phyloP scores from a whole-genome alignment of 2,797 vertebrate genomes.

The Alosa sapidissima region DNA sequence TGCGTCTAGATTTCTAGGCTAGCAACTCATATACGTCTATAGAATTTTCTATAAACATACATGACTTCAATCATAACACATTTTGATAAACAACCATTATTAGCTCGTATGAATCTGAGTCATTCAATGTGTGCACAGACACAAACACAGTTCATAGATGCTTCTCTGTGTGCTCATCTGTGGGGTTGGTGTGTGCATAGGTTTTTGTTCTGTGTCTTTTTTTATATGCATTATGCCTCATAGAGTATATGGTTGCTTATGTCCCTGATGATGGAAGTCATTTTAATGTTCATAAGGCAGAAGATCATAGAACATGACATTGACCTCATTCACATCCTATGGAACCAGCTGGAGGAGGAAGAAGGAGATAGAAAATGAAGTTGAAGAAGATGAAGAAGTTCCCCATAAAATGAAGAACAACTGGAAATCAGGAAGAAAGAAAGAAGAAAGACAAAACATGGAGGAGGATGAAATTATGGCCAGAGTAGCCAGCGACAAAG shows the following conservation, averaged over 20 bases:
- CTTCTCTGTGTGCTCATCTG: slow-evolving; percentile 26
- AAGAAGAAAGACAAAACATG: neutral
- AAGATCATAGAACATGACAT: neutral
- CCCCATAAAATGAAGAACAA: neutral
- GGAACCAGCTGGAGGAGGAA: neutral
- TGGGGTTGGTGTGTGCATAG: neutral
- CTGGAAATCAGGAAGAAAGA: neutral
- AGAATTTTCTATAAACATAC: no score
- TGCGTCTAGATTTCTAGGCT: no score
- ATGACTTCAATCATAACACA: no score
- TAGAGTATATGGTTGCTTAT: neutral
- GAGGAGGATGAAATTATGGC: neutral
- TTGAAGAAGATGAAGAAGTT: neutral
- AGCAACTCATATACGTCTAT: no score
- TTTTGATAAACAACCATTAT: no score
- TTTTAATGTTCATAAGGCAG: neutral
- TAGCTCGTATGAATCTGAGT: no score
- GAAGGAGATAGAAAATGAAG: neutral
- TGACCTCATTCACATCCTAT: slow-evolving; percentile 13
- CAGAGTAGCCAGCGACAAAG: neutral
- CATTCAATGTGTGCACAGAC: no score
- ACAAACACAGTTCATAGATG: slow-evolving; percentile 61
- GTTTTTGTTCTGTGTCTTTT: neutral
- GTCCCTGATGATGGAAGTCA: neutral
- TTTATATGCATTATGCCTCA: neutral